Base-by-base conservation (phyloP, 2,888 invertebrate genomes). In the Augochlorella aurata region DNA sequence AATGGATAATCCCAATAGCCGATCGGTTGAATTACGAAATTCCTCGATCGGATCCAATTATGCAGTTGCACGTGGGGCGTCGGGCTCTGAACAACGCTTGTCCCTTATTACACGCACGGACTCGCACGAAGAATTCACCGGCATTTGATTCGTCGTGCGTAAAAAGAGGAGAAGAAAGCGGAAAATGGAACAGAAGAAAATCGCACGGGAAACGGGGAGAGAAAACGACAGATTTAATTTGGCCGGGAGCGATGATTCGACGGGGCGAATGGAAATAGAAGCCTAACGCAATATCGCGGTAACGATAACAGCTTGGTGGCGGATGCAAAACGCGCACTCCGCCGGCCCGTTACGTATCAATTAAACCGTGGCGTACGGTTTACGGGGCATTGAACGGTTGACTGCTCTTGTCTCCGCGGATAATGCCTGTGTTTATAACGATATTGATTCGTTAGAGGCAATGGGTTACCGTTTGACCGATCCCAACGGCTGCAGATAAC, bases 371-470 rank as follows among this genome's bases (percentile, higher is more conserved):
- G 67, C 38, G 70, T 70, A 82, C 72, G 49, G 52, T 73, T 83
- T 70, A 47, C 77, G 61, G 80, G 75, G 85, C 87, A 81, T 71
- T 82, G 82, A 76, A 89, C 87, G 89, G 82, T 87, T 82, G 77
- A 83, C 80, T 87, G 89, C 77, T 85, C 87, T 83, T 87, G 87
- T 87, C 87, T 82, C 79, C 72, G 72, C 70, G 82, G 63, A 87
- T 87, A 89, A 89, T 74, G 85, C 80, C 74, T 38, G 72, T 82
- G 75, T 79, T 85, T 87, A 81, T 85, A 77, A 66, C 75, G 79
- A 88, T 88, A 87, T 87, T 79, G 83, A 87, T 87, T 85, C 83
- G 82, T 87, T 84, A 79, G 74, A 52, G 63, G 72, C 44, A 74
- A 73, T 58, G 76, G 29, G 66, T 73, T 79, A 74, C 73, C 38